These are phyloP conservation scores for Heliconius aoede DNA, from an alignment of 2,888 invertebrate genomes.

Conservation along the genomic window DNA sequence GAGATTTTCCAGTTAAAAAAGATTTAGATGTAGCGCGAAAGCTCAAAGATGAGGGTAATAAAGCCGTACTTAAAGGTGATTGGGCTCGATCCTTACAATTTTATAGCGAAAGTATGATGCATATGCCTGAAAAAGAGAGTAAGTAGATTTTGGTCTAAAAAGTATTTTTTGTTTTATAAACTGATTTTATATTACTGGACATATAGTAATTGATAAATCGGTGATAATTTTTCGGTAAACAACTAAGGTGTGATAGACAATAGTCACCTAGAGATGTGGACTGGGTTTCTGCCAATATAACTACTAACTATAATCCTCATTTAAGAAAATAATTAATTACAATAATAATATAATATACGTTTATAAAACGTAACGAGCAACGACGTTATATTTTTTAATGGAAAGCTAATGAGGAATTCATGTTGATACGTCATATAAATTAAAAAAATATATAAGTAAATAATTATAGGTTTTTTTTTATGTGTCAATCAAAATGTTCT, in stretches of 20 bases:
- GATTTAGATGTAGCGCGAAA: slow-evolving; percentile 83
- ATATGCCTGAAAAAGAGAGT: slow-evolving; percentile 88
- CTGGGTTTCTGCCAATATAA: not conserved
- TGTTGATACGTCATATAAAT: too few relatives aligned
- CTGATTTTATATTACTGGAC: too few relatives aligned
- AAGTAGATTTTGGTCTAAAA: slow-evolving; percentile 51
- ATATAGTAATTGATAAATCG: too few relatives aligned
- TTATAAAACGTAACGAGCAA: too few relatives aligned
- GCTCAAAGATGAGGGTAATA: slow-evolving; percentile 88
- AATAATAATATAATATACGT: not conserved
- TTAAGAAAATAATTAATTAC: not conserved
- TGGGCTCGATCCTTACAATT: slow-evolving; percentile 86
- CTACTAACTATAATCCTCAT: not conserved
- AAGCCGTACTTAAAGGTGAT: slow-evolving; percentile 87
- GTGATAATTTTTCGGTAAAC: too few relatives aligned
- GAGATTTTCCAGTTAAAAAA: slow-evolving; percentile 79
- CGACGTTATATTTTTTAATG: too few relatives aligned
- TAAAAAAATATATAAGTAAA: not conserved
- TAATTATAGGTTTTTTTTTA: too few relatives aligned
- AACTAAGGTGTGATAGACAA: not conserved
- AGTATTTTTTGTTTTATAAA: too few relatives aligned
- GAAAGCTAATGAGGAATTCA: too few relatives aligned
- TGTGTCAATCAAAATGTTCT: too few relatives aligned
- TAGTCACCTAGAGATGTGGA: not conserved
- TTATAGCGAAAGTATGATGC: slow-evolving; percentile 88